A percentile compares a stretch with the other conserved stretches of the same genome.
Evolutionary conservation across 2,797 vertebrate genomes (phyloP).

Genomic region (Sparus aurata): DNA sequence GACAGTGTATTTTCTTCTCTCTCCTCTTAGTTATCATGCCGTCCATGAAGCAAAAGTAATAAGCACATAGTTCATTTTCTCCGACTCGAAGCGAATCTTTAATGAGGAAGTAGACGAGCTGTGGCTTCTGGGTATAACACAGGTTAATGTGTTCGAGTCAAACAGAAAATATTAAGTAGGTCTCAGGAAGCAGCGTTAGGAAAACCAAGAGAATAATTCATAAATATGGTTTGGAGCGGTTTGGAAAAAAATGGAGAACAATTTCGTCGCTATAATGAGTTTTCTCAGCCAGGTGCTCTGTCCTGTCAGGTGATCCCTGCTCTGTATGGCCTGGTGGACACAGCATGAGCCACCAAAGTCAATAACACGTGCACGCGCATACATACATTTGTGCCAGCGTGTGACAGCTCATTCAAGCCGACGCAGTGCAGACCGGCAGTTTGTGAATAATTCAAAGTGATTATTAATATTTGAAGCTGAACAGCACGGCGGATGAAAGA

Average conservation of each 20-base stretch:
- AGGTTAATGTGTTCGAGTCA: not conserved
- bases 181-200: not conserved
- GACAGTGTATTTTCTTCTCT: not conserved
- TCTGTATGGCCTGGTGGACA: not conserved
- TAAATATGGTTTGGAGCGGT: not conserved
- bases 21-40: not conserved
- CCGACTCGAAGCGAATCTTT: not conserved
- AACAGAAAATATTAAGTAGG: not conserved
- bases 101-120: not conserved
- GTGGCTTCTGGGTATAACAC: not conserved
- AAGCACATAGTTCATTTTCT: not conserved
- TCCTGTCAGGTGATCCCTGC: not conserved
- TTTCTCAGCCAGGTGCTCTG: not conserved
- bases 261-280: not conserved
- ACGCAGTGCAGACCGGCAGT: slow-evolving; percentile 31
- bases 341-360: not conserved
- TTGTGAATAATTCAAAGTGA: slow-evolving; percentile 74
- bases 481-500: slow-evolving; percentile 71
- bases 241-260: not conserved
- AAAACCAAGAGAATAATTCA: not conserved
- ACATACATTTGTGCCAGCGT: slow-evolving; percentile 1
- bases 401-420: slow-evolving; percentile 50
- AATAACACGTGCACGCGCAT: not conserved
- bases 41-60: not conserved
- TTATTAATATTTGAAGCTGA: slow-evolving; percentile 77